Evolutionary conservation across 2,888 invertebrate genomes (phyloP).

Genomic region (Acanthosepion pharaonis): DNA sequence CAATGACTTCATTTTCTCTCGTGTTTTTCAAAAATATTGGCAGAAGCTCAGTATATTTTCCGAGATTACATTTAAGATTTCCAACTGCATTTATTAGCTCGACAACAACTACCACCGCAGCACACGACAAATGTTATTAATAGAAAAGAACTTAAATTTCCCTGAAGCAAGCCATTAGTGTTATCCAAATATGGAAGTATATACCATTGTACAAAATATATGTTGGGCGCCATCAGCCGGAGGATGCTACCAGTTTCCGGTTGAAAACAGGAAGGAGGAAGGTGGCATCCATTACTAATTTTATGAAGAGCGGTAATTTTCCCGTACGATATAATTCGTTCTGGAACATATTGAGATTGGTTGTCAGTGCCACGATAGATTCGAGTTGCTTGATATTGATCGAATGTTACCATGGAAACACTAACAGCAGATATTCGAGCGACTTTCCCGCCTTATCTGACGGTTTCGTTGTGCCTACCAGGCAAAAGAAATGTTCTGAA

Average conservation of each 20-base stretch:
- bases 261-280: neutral
- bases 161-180: neutral
- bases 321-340: neutral
- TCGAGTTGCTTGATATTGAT: slow-evolving; percentile 4
- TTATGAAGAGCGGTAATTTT: neutral
- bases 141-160: neutral
- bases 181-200: neutral
- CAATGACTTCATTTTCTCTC: neutral
- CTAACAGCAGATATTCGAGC: neutral
- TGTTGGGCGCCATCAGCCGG: neutral
- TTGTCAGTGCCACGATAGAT: neutral
- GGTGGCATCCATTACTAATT: slow-evolving; percentile 1
- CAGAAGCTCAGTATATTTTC: neutral
- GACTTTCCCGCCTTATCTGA: neutral
- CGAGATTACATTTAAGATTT: neutral
- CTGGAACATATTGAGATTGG: neutral
- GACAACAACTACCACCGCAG: neutral
- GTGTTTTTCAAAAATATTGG: neutral
- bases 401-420: neutral
- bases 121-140: neutral
- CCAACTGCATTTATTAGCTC: neutral
- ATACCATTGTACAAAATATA: slow-evolving; percentile 22
- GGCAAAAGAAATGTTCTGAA: neutral
- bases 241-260: neutral
- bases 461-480: neutral